A percentile compares a stretch with the other conserved stretches of the same genome.
These are phyloP conservation scores for Drosophila niveifrons DNA, from an alignment of 2,888 invertebrate genomes.

Conservation along the genomic window DNA sequence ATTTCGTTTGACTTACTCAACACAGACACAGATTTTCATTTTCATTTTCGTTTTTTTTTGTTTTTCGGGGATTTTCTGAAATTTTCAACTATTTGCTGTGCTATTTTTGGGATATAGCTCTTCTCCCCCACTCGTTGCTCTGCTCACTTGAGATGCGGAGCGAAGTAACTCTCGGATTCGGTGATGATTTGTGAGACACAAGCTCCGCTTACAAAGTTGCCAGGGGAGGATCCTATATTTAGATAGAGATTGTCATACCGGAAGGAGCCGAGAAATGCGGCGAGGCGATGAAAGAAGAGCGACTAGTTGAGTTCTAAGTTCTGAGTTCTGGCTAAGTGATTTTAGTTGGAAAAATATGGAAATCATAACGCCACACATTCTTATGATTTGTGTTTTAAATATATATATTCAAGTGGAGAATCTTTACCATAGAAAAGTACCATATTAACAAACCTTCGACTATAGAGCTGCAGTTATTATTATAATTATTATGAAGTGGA, in stretches of 20 bases:
- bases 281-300: background rate
- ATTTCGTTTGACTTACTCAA: slow-evolving; percentile 73
- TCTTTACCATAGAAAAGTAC: no score
- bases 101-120: slow-evolving; percentile 57
- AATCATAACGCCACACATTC: background rate
- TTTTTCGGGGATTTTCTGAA: slow-evolving; percentile 31
- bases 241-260: slow-evolving; percentile 43
- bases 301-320: background rate
- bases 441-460: no score
- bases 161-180: slow-evolving; percentile 16
- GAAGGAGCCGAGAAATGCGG: slow-evolving; percentile 1
- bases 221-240: slow-evolving; percentile 55
- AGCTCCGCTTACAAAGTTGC: slow-evolving; percentile 45
- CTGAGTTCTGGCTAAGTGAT: background rate
- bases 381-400: background rate
- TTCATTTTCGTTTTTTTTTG: no score
- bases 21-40: slow-evolving; percentile 41
- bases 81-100: slow-evolving; percentile 57
- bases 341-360: background rate
- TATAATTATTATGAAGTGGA: no score
- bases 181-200: slow-evolving; percentile 58
- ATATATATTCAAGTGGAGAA: no score
- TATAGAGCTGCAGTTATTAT: no score
- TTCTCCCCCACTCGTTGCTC: background rate
- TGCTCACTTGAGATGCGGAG: slow-evolving; percentile 33